Percentiles rank a stretch among this genome's conserved stretches.
Evolutionary conservation across 2,888 invertebrate species (phyloP).

Genomic region (Mesodorylaimus sp.): DNA sequence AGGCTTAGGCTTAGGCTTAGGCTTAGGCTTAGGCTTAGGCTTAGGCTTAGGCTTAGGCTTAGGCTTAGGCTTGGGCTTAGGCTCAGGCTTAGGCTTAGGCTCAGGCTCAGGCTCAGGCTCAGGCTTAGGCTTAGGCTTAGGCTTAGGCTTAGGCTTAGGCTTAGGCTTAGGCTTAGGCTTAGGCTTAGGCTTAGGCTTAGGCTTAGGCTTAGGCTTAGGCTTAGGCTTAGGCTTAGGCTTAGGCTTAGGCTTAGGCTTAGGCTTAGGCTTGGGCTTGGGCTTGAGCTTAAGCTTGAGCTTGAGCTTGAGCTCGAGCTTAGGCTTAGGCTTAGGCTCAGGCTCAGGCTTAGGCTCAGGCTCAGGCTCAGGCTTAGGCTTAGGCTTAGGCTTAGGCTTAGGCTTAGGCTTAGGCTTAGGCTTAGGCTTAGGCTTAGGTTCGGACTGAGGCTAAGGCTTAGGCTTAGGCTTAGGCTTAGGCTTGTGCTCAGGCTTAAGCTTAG

Average conservation of each 20-base stretch:
- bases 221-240: slow-evolving; percentile 6
- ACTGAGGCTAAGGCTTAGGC: slow-evolving; percentile 6
- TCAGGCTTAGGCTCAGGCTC: no score
- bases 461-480: slow-evolving; percentile 3
- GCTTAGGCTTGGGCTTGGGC: slow-evolving; percentile 9
- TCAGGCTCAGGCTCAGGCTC: no score
- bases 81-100: no score
- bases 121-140: no score
- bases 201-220: slow-evolving; percentile 6
- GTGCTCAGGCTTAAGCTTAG: background rate
- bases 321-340: background rate
- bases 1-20: no score
- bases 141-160: slow-evolving; percentile 7
- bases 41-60: no score
- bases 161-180: slow-evolving; percentile 6
- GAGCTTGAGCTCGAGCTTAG: slow-evolving; percentile 5
- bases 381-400: slow-evolving; percentile 8
- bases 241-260: slow-evolving; percentile 6
- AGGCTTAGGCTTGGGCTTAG: no score
- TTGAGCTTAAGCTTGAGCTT: slow-evolving; percentile 7
- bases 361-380: no score
- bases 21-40: no score
- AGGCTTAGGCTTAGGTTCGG: slow-evolving; percentile 7
- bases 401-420: slow-evolving; percentile 8
- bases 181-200: slow-evolving; percentile 1